Percentiles rank a stretch among this genome's conserved stretches.
phyloP scores from a whole-genome alignment of 2,888 invertebrate species.

The Ectemnius continuus region DNA sequence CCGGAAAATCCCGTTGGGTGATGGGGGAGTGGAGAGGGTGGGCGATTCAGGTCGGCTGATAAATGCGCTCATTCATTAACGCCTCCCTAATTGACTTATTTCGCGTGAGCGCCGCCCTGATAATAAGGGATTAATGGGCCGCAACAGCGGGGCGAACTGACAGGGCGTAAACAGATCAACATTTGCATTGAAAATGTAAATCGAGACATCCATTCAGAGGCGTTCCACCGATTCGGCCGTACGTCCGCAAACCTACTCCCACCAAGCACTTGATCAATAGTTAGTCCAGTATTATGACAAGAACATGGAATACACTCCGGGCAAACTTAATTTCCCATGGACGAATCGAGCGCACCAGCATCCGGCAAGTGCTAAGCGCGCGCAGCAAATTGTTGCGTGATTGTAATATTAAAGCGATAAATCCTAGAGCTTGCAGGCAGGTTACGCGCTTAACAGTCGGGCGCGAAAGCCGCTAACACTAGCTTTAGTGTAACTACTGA shows the following conservation, averaged over 20 bases:
- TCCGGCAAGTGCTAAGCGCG: neutral
- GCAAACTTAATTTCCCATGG: neutral
- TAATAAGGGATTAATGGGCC: slow-evolving; percentile 13
- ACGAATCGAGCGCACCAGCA: too few relatives aligned
- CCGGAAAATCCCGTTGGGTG: too few relatives aligned
- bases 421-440: too few relatives aligned
- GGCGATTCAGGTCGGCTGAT: too few relatives aligned
- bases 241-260: neutral
- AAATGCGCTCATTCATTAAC: too few relatives aligned
- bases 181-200: slow-evolving; percentile 10
- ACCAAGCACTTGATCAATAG: neutral
- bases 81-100: neutral
- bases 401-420: too few relatives aligned
- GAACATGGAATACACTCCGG: neutral
- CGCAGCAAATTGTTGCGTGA: neutral
- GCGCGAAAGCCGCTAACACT: too few relatives aligned
- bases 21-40: too few relatives aligned
- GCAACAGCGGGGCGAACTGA: neutral
- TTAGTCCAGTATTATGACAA: slow-evolving; percentile 1
- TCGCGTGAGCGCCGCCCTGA: neutral
- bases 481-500: too few relatives aligned
- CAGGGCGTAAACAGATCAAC: neutral
- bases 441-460: too few relatives aligned
- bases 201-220: neutral
- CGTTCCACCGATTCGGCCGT: too few relatives aligned